Evolutionary conservation across 1,140 invertebrate species (phyloP), one percentile per base, ranked within the genome.

Genomic region (Sinonovacula constricta): DNA sequence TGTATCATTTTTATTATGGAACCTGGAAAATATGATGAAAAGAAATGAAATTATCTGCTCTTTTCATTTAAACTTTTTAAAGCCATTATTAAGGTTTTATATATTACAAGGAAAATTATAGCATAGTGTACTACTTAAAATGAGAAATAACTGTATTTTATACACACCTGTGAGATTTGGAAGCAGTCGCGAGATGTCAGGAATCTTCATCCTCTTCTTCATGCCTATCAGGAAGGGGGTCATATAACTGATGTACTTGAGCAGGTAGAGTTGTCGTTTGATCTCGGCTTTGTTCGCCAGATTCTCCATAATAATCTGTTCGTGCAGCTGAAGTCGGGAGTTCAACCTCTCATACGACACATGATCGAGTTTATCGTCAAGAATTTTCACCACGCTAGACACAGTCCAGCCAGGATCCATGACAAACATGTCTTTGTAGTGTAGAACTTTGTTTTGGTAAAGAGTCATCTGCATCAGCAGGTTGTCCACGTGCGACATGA

Each of bases 201-300:
- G 91, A 66, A 91, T 89, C 63, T 88, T 89, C 90, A 91, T 91
- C 39, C 86, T 79, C 66, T 90, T 89, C 65, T 87, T 87, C 86
- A 91, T 89, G 0, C 86, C 90, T 22, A 90, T 76, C 1, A 91
- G 80, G 63, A 91, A 90, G 26, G 91, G 88, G 12, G 85, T 85
- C 54, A 91, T 80, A 80, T 90, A 91, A 71, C 86, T 86, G 49
- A 91, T 83, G 36, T 91, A 71, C 79, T 90, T 90, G 3, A 90
- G 80, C 36, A 91, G 72, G 30, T 82, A 80, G 36, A 91, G 56
- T 68, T 90, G 84, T 28, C 86, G 82, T 31, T 83, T 57, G 5
- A 90, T 83, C 33, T 89, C 87, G 14, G 74, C 66, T 60, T 90
- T 91, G 56, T 86, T 85, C 14, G 31, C 70, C 49, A 91, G 74